A percentile compares a stretch with the other conserved stretches of the same genome.
These are phyloP conservation scores for Gorsachius goisagi DNA, from an alignment of 2,113 vertebrate species.

Conservation along the genomic window DNA sequence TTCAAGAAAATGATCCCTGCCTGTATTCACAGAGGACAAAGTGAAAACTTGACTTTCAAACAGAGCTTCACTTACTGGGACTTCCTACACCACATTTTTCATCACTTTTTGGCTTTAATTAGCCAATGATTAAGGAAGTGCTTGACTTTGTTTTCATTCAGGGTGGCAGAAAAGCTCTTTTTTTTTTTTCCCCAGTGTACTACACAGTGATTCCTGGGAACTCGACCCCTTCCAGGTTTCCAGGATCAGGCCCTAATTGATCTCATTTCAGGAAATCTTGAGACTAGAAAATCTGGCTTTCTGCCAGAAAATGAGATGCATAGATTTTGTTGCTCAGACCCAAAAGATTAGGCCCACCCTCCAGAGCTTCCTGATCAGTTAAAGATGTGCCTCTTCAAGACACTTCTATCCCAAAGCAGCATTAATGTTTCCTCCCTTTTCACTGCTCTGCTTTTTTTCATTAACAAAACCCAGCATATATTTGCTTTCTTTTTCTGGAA, in stretches of 20 bases:
- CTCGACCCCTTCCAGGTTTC: background rate
- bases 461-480: background rate
- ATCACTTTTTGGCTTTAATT: background rate
- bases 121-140: background rate
- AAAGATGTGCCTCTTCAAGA: slow-evolving; percentile 21
- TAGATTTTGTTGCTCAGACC: background rate
- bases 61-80: background rate
- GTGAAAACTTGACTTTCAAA: background rate
- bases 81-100: background rate
- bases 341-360: background rate
- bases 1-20: background rate
- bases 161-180: background rate
- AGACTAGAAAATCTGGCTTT: background rate
- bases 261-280: background rate
- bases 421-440: background rate
- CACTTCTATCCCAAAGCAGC: background rate
- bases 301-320: background rate
- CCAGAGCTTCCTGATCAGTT: slow-evolving; percentile 33
- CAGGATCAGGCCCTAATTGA: background rate
- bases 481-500: background rate
- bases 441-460: background rate
- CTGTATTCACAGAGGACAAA: background rate
- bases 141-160: background rate
- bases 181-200: background rate
- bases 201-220: background rate